Base-by-base conservation (phyloP, 2,113 vertebrate species). In the Pluvianellus socialis region DNA sequence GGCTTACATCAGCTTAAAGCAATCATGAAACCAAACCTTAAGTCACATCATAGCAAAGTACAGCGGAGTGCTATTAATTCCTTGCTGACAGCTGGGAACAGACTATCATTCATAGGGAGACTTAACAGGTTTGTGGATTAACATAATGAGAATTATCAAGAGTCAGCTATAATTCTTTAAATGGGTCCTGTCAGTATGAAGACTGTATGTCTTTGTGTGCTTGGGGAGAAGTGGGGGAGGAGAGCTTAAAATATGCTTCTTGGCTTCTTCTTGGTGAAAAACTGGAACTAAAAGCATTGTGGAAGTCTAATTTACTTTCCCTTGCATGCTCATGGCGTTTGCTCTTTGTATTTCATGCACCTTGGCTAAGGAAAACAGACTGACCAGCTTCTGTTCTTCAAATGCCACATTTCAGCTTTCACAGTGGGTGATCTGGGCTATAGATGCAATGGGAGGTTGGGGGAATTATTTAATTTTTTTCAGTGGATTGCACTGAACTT, bases 81-180 rank as follows among this genome's bases (percentile, higher is more conserved):
- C 80, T 92, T 73, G 80, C 83, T 97, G 96, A 95, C 94, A 96
- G 80, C 80, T 94, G 84, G 62, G 82, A 91, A 96, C 66, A 94
- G 88, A 52, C 66, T n/a, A 68, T 93, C 95, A 89, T 91, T 96
- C 86, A 92, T 4, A 45, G 61, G 30, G 70, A 92, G 80, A 87
- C 74, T 97, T 91, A 94, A 76, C 92, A 95, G 95, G 92, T 97
- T 94, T 94, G 83, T 85, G 94, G 91, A 92, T 97, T 97, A 94
- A 89, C 92, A 94, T 94, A 94, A 97, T 91, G 77, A 91, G 94
- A 97, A 97, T 94, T 92, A 94, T 65, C 94, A 94, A 75, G 76
- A 92, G 80, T 76, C 95, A 85, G 77, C 72, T 76, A 38, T 94
- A 91, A 94, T 70, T 89, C 88, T 85, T 92, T 89, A 91, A 92